Evolutionary conservation across 2,888 invertebrate species (phyloP), one percentile per base, ranked within the genome.

Genomic region (Perdita meconis): DNA sequence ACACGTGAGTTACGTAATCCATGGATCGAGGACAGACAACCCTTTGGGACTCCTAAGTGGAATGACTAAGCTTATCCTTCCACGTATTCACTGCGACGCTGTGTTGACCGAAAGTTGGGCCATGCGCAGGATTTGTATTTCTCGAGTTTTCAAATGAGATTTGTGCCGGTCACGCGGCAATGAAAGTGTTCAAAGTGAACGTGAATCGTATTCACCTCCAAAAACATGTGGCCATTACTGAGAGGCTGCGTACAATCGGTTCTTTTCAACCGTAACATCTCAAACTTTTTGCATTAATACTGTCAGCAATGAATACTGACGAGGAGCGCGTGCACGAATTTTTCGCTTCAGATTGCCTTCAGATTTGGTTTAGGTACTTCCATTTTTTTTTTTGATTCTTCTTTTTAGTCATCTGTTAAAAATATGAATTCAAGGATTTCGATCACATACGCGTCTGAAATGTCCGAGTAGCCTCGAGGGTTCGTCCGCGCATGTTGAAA

Each of bases 1-100:
- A 78, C 67, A 38, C 56, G n/a, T 42, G 10, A 10, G 24, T 81
- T 83, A 47, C 67, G 53, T 55, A 69, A 77, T 22, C 40, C 10
- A 1, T n/a, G 10, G 13, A 42, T 53, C 26, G 8, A 40, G 10
- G n/a, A 22, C 3, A 16, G 30, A 0, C 10, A 12, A 53, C 38
- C 24, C 16, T 69, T 36, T 53, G 13, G 26, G 13, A 30, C 30
- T 30, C 30, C 3, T 13, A 19, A 10, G 34, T 2, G 1, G 51
- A 16, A 16, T 12, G 16, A 16, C 12, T 1, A 19, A 22, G 47
- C 47, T 19, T 19, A 19, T 47, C 19, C 22, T 22, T 19, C 22
- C 10, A 47, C 19, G 19, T 16, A 6, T 30, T 30, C 2, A 30
- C 30, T 30, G 30, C 30, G 3, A 6, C 6, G 30, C 30, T 30